Evolutionary conservation across 2,113 vertebrate species (phyloP).

Genomic region (Prolemur simus): DNA sequence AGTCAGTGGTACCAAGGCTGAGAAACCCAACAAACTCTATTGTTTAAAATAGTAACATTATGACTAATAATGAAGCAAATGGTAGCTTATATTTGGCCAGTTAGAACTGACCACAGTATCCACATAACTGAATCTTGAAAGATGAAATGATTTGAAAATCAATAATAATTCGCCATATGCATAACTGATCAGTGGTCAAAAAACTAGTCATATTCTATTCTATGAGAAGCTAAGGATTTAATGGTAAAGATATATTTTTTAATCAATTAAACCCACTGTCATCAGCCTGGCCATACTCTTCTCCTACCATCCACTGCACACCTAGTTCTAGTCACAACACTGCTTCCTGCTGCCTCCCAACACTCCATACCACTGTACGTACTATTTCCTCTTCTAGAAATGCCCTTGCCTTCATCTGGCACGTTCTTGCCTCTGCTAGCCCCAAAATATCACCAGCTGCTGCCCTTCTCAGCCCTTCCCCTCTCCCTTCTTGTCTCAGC

Average conservation of each 20-base stretch:
- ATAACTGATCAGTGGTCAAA: neutral
- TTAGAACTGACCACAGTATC: neutral
- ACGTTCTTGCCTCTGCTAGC: neutral
- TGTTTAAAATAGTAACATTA: neutral
- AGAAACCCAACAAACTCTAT: neutral
- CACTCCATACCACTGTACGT: fast-evolving
- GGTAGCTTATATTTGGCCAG: neutral
- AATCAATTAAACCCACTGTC: neutral
- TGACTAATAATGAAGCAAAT: neutral
- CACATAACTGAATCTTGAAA: neutral
- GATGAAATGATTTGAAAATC: neutral
- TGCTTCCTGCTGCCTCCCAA: neutral
- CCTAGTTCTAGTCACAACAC: neutral
- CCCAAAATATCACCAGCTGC: fast-evolving
- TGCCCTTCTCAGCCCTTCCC: neutral
- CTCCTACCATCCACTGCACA: neutral
- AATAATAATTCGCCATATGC: neutral
- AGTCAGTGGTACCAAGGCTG: neutral
- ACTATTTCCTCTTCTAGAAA: neutral
- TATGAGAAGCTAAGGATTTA: neutral
- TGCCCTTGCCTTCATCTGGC: neutral
- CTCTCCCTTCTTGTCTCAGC: neutral
- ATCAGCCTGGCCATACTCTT: neutral
- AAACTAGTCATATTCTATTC: neutral
- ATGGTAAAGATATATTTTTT: neutral